phyloP scores from a whole-genome alignment of 2,888 invertebrate genomes.

The Teleiodes luculella region DNA sequence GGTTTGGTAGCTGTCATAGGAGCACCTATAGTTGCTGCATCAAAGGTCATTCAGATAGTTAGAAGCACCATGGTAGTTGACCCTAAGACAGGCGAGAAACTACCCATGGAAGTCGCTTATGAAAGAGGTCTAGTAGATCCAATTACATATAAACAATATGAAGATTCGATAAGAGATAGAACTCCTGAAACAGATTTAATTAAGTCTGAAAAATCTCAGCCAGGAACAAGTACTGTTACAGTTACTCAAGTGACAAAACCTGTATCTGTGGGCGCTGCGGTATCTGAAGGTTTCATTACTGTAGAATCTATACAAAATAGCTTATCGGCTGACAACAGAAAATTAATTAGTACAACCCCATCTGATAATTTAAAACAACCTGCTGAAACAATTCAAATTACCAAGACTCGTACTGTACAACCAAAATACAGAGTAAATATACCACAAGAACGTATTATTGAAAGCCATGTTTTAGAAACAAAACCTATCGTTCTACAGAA shows the following conservation, averaged over 20 bases:
- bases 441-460: slow-evolving; percentile 77
- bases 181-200: slow-evolving; percentile 44
- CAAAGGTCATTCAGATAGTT: slow-evolving; percentile 83
- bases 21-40: slow-evolving; percentile 85
- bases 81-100: slow-evolving; percentile 87
- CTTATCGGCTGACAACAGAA: slow-evolving; percentile 56
- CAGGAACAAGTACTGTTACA: slow-evolving; percentile 38
- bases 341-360: slow-evolving; percentile 34
- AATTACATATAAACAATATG: slow-evolving; percentile 72
- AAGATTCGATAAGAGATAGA: slow-evolving; percentile 62
- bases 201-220: slow-evolving; percentile 27
- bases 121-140: slow-evolving; percentile 85
- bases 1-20: slow-evolving; percentile 88
- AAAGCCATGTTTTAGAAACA: slow-evolving; percentile 80
- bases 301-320: slow-evolving; percentile 73
- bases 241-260: slow-evolving; percentile 62
- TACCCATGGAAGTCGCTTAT: slow-evolving; percentile 89
- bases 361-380: slow-evolving; percentile 39
- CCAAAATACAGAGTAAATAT: slow-evolving; percentile 83
- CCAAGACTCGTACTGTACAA: slow-evolving; percentile 77
- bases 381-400: slow-evolving; percentile 78
- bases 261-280: slow-evolving; percentile 79
- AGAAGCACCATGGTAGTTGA: slow-evolving; percentile 83
- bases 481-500: slow-evolving; percentile 87
- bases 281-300: slow-evolving; percentile 76